Evolutionary conservation across 2,113 vertebrate species (phyloP), one percentile per base, ranked within the genome.

Genomic region (Hylia prasina): DNA sequence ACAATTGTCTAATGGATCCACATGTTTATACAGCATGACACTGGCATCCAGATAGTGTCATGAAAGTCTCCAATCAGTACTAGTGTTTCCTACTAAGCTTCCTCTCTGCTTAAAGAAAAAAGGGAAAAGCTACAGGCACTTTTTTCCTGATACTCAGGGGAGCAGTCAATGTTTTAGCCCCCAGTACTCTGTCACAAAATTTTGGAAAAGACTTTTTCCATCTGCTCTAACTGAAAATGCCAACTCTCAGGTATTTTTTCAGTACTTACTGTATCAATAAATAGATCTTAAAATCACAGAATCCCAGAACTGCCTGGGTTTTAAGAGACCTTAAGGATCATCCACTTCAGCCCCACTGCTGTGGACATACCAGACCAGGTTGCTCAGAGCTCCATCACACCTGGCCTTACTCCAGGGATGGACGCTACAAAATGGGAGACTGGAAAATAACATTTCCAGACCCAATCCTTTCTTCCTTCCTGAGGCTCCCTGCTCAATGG

Each of bases 1-100:
- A 81, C 75, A 90, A 86, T 77, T 93, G 93, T 95, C 66, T 88
- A 70, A 88, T 78, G 92, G 64, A 91, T 91, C 82, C 82, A 81
- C 85, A 57, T 95, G 84, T 95, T 95, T 91, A 90, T 87, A 92
- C 85, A 94, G 94, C 72, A 7, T 66, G 92, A 94, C 94, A 83
- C 11, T 80, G 96, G 88, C 79, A 73, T 90, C 42, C 82, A 85
- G 53, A 85, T 35, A 80, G 45, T 48, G 77, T 83, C 11, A 1
- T 82, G 65, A 27, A 78, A 64, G 66, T 30, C 66, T 44, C 42
- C 23, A 27, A 7, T 37, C 94, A 91, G 54, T 53, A 25, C 50
- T 85, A 45, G 90, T 66, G 83, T 54, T 79, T 69, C 18, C 11
- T 76, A n/a, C n/a, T n/a, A n/a, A n/a, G 63, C 57, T 90, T 92